Evolutionary conservation across 1,140 invertebrate genomes (phyloP).

Genomic region (Bombus fervidus): DNA sequence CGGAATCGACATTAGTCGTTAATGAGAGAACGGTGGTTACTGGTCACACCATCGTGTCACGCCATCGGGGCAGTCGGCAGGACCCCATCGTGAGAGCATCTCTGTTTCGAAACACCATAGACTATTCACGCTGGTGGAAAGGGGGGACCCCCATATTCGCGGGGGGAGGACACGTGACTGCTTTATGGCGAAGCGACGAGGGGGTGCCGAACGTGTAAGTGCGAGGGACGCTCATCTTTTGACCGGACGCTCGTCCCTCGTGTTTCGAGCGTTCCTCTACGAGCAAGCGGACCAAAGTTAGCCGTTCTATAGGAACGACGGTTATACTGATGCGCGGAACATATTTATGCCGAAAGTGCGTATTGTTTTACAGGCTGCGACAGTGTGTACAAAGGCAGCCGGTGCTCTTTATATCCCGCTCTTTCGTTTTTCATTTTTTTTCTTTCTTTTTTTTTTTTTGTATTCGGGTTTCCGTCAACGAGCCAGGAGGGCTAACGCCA

Average conservation of each 20-base stretch:
- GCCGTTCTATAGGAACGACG: slow-evolving; percentile 24
- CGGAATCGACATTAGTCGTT: slow-evolving; percentile 64
- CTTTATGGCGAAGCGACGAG: slow-evolving; percentile 71
- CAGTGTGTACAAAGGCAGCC: slow-evolving; percentile 56
- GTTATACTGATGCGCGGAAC: slow-evolving; percentile 71
- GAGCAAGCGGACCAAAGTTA: slow-evolving; percentile 65
- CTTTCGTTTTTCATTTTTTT: slow-evolving; percentile 49
- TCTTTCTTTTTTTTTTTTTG: slow-evolving; percentile 56
- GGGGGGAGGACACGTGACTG: slow-evolving; percentile 72
- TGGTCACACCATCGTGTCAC: slow-evolving; percentile 65
- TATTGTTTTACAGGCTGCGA: slow-evolving; percentile 71
- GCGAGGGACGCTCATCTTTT: slow-evolving; percentile 69
- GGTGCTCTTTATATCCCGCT: slow-evolving; percentile 56
- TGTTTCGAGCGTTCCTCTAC: slow-evolving; percentile 2
- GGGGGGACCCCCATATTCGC: slow-evolving; percentile 62
- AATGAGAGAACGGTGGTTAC: slow-evolving; percentile 65
- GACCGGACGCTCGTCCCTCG: slow-evolving; percentile 54
- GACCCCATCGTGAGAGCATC: slow-evolving; percentile 76
- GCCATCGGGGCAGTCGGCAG: slow-evolving; percentile 62
- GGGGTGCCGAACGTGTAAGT: slow-evolving; percentile 41
- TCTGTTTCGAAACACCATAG: slow-evolving; percentile 71
- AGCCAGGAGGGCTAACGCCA: not conserved
- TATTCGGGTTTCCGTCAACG: slow-evolving; percentile 31
- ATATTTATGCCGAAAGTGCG: slow-evolving; percentile 69
- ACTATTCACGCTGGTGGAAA: slow-evolving; percentile 50